Conservation (phyloP, 2,113 vertebrate genomes). For the Zosterops pallidus region DNA sequence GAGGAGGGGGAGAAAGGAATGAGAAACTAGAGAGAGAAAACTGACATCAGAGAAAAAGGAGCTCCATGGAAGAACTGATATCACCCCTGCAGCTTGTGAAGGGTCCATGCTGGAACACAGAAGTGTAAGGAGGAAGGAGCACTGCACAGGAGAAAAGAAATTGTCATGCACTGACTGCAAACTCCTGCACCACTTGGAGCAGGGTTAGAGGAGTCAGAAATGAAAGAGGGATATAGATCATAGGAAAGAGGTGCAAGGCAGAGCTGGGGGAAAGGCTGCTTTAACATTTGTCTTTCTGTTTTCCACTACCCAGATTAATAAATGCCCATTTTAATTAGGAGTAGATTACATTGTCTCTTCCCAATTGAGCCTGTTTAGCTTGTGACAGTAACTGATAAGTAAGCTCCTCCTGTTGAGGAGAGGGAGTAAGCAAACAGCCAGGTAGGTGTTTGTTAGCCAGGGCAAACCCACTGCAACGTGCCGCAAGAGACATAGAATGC, state of each 20-base stretch:
- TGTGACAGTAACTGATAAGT: not conserved
- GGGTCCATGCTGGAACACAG: not conserved
- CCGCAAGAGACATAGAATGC: not conserved
- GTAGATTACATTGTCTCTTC: not conserved
- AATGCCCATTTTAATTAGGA: not conserved
- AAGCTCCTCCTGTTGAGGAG: not conserved
- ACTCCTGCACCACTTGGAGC: not conserved
- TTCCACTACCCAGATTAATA: not conserved
- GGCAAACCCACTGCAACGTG: rapidly evolving
- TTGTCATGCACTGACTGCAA: not conserved
- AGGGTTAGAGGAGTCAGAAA: not conserved
- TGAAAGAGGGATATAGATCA: not conserved
- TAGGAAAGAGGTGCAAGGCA: not conserved
- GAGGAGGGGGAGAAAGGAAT: not conserved
- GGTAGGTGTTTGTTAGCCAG: not conserved
- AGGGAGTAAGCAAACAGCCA: not conserved
- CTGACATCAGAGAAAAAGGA: not conserved
- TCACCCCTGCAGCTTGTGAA: not conserved
- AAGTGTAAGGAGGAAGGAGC: not conserved
- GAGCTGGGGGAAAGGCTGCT: rapidly evolving
- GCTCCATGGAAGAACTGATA: not conserved
- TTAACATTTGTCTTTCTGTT: not conserved
- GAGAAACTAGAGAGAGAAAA: not conserved
- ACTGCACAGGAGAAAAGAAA: not conserved
- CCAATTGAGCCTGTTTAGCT: not conserved